Percentiles rank a stretch among this genome's conserved stretches.
Evolutionary conservation across 2,113 vertebrate genomes (phyloP).

Genomic region (Ptychochromis oligacanthus): DNA sequence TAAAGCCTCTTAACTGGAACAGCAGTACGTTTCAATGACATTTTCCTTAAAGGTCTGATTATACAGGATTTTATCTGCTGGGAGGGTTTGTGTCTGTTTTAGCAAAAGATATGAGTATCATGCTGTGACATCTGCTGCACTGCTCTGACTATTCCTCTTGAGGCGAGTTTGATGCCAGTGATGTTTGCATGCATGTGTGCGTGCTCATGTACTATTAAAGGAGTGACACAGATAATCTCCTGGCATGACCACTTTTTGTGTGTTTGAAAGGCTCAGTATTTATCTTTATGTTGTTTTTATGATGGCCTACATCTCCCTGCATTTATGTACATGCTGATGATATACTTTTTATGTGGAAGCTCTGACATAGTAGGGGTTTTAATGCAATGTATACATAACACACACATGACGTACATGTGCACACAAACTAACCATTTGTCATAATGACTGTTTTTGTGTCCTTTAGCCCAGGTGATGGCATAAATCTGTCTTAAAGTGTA

Average conservation of each 20-base stretch:
- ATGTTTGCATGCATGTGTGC: background rate
- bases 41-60: conserved; percentile 37
- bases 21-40: conserved; percentile 15
- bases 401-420: background rate
- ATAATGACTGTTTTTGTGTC: background rate
- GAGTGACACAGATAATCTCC: conserved; percentile 33
- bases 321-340: conserved; percentile 20
- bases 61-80: conserved; percentile 21
- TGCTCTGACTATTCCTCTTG: conserved; percentile 25
- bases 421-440: conserved; percentile 16
- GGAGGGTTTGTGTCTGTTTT: conserved; percentile 14
- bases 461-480: background rate
- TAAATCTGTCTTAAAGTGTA: background rate
- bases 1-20: conserved; percentile 13
- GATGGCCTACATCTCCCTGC: conserved; percentile 9
- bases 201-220: conserved; percentile 34
- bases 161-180: conserved; percentile 22
- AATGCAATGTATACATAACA: background rate
- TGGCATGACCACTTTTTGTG: conserved; percentile 33
- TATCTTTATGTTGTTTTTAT: conserved; percentile 28
- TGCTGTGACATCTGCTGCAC: conserved; percentile 58
- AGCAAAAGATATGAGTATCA: conserved; percentile 29
- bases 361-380: conserved; percentile 22
- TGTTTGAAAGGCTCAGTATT: conserved; percentile 41
- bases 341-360: conserved; percentile 39